Evolutionary conservation across 2,888 invertebrate genomes (phyloP), one percentile per base, ranked within the genome.

Genomic region (Ormia ochracea): DNA sequence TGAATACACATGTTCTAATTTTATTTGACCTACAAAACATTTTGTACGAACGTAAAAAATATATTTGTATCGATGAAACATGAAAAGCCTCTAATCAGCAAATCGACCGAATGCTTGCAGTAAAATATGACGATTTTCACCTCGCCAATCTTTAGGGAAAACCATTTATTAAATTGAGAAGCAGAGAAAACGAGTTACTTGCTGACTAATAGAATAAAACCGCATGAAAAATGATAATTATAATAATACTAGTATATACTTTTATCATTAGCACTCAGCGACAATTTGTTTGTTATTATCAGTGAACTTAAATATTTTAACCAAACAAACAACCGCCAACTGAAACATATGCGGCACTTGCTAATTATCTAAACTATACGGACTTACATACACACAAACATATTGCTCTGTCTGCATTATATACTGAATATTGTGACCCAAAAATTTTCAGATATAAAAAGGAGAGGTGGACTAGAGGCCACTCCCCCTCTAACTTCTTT

Each of bases 261-360:
- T 76, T 76, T 80, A 68, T 80, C 80, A 80, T 80, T 80, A 80
- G 72, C 80, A 80, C 80, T 68, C 48, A 31, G 76, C 69, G 80
- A 80, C 76, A 80, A 63, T 76, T 73, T 80, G 76, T 80, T 80
- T 80, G 45, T 80, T 76, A 68, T 76, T 73, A 80, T 68, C 63
- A 80, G 68, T 41, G 52, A 76, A 68, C 43, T 72, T 68, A 61
- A 76, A 73, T 80, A 63, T 73, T 41, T 56, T 76, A 76, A 63
- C 28, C 48, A 72, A 68, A 76, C 50, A 79, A 65, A 76, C 33
- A 63, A 66, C 41, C 14, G 33, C 36, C 50, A 23, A 48, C 19
- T 52, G 9, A 41, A 63, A 69, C 76, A 69, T 48, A 69, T 69
- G 69, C 76, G 63, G 61, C 38, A 76, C 54, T 76, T 76, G 76